Base-by-base conservation (phyloP, 2,797 vertebrate genomes). In the Tokudaia muenninki region DNA sequence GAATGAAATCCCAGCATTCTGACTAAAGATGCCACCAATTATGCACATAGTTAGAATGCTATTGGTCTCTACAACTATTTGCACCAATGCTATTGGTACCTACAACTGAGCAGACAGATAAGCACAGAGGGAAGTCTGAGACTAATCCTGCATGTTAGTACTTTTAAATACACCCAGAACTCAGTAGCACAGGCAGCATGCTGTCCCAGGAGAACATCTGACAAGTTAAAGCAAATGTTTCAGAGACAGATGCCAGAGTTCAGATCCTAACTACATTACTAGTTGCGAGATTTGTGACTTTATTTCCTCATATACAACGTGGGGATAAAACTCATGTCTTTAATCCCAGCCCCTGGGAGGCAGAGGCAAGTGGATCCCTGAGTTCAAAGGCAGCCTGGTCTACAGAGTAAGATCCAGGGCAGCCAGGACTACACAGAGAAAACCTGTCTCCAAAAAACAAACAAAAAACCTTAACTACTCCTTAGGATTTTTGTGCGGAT, bases 1-100 rank as follows among this genome's bases (percentile, higher is more conserved):
- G 72, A 88, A 92, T 83, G 50, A 22, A 93, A 89, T 16, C 57
- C 95, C 47, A 92, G 82, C 83, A n/a, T 89, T 96, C 91, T 92
- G 16, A 94, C n/a, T 31, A 41, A 91, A 88, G 37, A 70, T 44
- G n/a, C 75, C 44, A 95, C 61, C 78, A 88, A 96, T 67, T 31
- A 83, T 26, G 9, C 59, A 34, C 87, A 84, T 34, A 16, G 70
- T 63, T 91, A 94, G 26, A 91, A 57, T 83, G 24, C 2, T 26
- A 55, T 31, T 50, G 72, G 17, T 93, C 29, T 63, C 77, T 34
- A 70, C 65, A 16, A n/a, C 14, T 70, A n/a, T 67, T 67, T 70
- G 34, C 6, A 70, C 14, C 31, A 70, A 70, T 70, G 31, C 67
- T 70, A 70, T 19, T n/a, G 17, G 65, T 70, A 75, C 31, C 31